Percentiles rank a stretch among this genome's conserved stretches.
These are phyloP conservation scores for Amphiprion percula DNA, from an alignment of 2,113 vertebrate genomes.

Conservation along the genomic window DNA sequence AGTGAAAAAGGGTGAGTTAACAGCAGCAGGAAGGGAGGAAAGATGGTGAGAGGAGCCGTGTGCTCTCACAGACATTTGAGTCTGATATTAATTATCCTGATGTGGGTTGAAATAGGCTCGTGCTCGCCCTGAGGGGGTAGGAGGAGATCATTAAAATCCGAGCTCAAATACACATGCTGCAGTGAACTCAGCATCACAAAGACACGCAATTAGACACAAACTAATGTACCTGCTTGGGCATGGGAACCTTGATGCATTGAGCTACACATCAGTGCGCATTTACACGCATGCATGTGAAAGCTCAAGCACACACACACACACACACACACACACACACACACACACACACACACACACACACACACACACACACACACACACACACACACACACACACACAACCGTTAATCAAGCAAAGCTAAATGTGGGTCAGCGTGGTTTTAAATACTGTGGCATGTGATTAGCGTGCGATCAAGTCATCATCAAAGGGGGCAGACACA, in stretches of 20 bases:
- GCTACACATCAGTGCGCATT: constrained; percentile 17
- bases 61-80: constrained; percentile 65
- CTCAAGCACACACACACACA: neutral
- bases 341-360: no score
- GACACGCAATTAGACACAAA: constrained; percentile 56
- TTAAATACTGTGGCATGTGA: constrained; percentile 44
- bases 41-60: constrained; percentile 37
- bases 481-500: constrained; percentile 18
- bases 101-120: constrained; percentile 74
- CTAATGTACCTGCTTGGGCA: constrained; percentile 55
- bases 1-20: constrained; percentile 24
- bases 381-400: neutral
- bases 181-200: constrained; percentile 43
- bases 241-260: constrained; percentile 25
- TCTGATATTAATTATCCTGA: constrained; percentile 82
- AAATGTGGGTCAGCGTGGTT: constrained; percentile 69
- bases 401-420: constrained; percentile 46
- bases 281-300: neutral
- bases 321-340: constrained; percentile 15
- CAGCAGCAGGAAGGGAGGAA: constrained; percentile 32
- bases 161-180: constrained; percentile 47
- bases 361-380: no score
- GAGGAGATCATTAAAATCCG: constrained; percentile 75
- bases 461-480: constrained; percentile 64
- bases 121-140: constrained; percentile 59